These are phyloP conservation scores for Epinotia brunnichana DNA, from an alignment of 2,888 invertebrate species.

Conservation along the genomic window DNA sequence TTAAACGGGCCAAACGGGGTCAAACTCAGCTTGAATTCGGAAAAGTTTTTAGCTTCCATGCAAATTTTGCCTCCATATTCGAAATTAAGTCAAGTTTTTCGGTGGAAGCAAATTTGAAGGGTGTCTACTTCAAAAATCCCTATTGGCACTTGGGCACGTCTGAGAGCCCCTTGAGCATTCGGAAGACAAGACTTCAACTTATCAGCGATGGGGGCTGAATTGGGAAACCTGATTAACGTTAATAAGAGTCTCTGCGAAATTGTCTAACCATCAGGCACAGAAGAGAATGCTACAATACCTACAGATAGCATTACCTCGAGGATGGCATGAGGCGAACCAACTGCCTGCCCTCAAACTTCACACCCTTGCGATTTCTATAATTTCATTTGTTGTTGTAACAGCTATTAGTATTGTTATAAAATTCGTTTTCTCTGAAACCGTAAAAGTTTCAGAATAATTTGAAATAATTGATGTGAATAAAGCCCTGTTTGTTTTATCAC, in stretches of 20 bases:
- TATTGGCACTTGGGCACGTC: constrained; percentile 59
- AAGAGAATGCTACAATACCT: neutral
- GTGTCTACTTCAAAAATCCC: constrained; percentile 45
- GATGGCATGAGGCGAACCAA: neutral
- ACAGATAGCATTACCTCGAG: no score
- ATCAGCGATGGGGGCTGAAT: constrained; percentile 10
- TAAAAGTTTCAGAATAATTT: no score
- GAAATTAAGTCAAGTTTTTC: constrained; percentile 57
- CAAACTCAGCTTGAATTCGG: constrained; percentile 9
- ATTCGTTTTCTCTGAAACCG: no score
- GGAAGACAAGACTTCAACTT: constrained; percentile 23
- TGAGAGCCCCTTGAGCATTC: constrained; percentile 19
- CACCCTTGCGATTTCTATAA: neutral
- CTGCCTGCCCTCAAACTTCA: no score
- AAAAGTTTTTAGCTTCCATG: constrained; percentile 27
- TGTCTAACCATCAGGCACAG: neutral
- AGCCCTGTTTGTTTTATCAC: no score
- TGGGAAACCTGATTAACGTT: constrained; percentile 14
- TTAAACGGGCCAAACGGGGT: constrained; percentile 12
- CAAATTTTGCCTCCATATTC: constrained; percentile 49
- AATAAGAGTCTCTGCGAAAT: neutral
- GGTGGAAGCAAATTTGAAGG: constrained; percentile 50
- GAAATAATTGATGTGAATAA: no score
- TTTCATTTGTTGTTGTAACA: no score
- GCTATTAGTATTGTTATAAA: no score